These are phyloP conservation scores for Botia kubotai DNA, from an alignment of 2,797 vertebrate species.

Conservation along the genomic window DNA sequence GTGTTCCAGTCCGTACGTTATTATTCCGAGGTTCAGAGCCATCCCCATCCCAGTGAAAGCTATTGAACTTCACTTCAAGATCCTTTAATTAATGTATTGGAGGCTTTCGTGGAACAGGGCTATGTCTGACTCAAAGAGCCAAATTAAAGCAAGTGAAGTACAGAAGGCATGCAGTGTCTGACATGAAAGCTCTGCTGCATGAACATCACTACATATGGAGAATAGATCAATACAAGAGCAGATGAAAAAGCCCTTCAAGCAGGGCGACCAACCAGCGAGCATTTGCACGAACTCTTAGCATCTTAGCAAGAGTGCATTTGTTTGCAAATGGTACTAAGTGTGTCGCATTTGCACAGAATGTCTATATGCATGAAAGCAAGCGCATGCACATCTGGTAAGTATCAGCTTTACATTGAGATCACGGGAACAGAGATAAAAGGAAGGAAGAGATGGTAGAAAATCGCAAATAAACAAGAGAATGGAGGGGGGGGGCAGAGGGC, in stretches of 20 bases:
- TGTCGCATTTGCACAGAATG: not conserved
- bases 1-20: not conserved
- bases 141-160: constrained; percentile 54
- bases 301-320: not conserved
- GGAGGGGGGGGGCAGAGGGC: not conserved
- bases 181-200: constrained; percentile 51
- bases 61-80: constrained; percentile 24
- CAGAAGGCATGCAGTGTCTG: constrained; percentile 52
- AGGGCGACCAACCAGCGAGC: not conserved
- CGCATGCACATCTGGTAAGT: constrained; percentile 3
- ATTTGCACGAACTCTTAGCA: not conserved
- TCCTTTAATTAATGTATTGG: constrained; percentile 42
- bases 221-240: constrained; percentile 54
- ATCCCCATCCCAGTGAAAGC: not conserved
- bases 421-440: not conserved
- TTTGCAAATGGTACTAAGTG: not conserved
- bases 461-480: constrained; percentile 7
- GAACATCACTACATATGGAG: constrained; percentile 52
- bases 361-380: not conserved
- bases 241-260: constrained; percentile 33
- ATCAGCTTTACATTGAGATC: constrained; percentile 1
- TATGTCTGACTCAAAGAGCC: constrained; percentile 36
- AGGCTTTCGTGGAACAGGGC: constrained; percentile 13
- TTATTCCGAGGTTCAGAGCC: not conserved
- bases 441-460: constrained; percentile 15